phyloP scores from a whole-genome alignment of 2,113 vertebrate genomes.

The Willisornis vidua region DNA sequence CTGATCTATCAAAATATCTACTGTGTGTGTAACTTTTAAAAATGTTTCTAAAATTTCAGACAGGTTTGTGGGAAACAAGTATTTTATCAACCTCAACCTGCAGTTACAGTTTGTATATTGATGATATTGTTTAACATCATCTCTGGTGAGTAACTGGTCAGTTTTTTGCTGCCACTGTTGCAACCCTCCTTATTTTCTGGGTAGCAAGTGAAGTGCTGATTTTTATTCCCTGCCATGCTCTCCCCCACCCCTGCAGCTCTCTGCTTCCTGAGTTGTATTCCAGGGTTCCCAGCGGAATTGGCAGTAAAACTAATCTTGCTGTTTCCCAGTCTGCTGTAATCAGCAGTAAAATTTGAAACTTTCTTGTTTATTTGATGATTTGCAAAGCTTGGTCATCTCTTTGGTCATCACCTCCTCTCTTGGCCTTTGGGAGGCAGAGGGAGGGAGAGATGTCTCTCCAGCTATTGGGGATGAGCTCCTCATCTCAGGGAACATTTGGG shows the following conservation, averaged over 20 bases:
- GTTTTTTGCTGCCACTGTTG: neutral
- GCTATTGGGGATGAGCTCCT: neutral
- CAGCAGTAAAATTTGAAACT: neutral
- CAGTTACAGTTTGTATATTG: neutral
- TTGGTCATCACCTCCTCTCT: neutral
- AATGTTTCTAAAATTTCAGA: neutral
- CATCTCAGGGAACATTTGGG: neutral
- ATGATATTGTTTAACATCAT: neutral
- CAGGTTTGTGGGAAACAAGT: neutral
- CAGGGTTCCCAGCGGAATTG: neutral
- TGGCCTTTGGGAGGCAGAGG: neutral
- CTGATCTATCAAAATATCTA: neutral
- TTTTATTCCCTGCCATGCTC: neutral
- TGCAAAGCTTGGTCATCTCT: neutral
- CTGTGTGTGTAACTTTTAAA: neutral
- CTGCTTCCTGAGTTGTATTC: neutral
- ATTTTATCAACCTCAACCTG: neutral
- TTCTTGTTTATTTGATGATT: neutral
- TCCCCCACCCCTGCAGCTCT: neutral
- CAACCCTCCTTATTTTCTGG: neutral
- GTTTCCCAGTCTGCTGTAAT: neutral
- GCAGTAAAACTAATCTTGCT: neutral
- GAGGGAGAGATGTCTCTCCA: neutral
- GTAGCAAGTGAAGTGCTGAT: neutral
- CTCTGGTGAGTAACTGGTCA: neutral